These are phyloP conservation scores for Anas platyrhynchos DNA, from an alignment of 2,113 vertebrate species.

Conservation along the genomic window DNA sequence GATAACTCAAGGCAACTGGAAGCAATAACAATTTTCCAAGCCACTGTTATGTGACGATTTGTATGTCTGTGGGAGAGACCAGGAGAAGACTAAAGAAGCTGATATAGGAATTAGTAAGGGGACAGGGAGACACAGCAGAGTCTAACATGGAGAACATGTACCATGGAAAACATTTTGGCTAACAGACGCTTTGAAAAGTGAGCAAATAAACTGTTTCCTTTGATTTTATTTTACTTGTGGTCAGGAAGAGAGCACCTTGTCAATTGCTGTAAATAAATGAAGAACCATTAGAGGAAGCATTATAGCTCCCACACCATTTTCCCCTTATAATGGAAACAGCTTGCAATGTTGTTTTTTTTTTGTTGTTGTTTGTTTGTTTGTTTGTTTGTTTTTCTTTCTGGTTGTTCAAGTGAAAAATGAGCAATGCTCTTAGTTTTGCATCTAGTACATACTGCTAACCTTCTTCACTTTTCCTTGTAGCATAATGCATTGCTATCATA, in stretches of 20 bases:
- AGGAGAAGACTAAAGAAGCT: background rate
- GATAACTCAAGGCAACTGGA: background rate
- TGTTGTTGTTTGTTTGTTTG: too few relatives aligned
- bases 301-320: background rate
- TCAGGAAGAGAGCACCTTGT: background rate
- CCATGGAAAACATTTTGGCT: background rate
- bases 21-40: background rate
- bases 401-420: background rate
- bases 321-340: background rate
- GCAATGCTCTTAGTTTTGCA: background rate
- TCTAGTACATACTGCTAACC: background rate
- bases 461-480: background rate
- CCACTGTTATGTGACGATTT: background rate
- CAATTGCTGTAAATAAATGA: background rate
- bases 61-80: background rate
- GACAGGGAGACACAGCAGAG: background rate
- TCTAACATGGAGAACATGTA: background rate
- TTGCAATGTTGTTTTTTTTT: background rate
- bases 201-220: background rate
- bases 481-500: background rate
- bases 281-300: background rate
- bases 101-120: background rate
- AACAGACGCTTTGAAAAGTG: background rate
- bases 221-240: background rate
- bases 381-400: background rate